Conservation (phyloP, 2,797 vertebrate genomes). For the Ataeniobius toweri region DNA sequence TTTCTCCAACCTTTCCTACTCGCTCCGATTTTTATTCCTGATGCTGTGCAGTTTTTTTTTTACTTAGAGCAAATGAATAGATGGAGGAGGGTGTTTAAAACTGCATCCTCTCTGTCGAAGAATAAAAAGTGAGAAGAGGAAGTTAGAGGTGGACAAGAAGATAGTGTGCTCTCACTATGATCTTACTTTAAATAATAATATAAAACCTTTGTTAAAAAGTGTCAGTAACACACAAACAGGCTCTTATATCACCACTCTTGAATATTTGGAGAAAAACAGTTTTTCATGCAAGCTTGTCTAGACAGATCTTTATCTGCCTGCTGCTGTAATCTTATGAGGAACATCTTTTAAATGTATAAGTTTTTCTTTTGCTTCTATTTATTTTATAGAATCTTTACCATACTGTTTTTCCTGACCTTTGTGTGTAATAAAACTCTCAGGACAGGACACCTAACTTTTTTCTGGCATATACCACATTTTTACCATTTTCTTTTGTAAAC, state of each 20-base stretch:
- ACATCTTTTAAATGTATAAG: background rate
- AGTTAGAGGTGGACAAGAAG: slow-evolving; percentile 51
- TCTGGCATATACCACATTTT: background rate
- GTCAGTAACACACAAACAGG: background rate
- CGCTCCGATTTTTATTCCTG: slow-evolving; percentile 48
- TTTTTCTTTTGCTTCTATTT: background rate
- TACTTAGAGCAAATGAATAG: slow-evolving; percentile 73
- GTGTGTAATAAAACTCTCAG: background rate
- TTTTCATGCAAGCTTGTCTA: background rate
- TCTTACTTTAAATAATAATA: slow-evolving; percentile 32
- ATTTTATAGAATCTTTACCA: background rate
- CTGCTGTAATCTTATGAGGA: background rate
- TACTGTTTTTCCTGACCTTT: background rate
- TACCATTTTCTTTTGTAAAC: background rate
- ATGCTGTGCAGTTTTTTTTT: slow-evolving; percentile 71
- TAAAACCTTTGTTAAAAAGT: background rate
- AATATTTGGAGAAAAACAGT: background rate
- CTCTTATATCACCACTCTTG: background rate
- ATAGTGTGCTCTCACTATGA: slow-evolving; percentile 55
- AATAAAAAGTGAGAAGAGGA: slow-evolving; percentile 37
- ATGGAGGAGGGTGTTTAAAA: slow-evolving; percentile 55
- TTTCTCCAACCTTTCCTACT: slow-evolving; percentile 31
- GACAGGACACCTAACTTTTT: background rate
- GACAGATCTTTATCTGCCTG: background rate
- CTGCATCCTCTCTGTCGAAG: slow-evolving; percentile 60